Percentiles rank a stretch among this genome's conserved stretches.
Conservation (phyloP, 2,888 invertebrate genomes). For the Tetranychus piercei region DNA sequence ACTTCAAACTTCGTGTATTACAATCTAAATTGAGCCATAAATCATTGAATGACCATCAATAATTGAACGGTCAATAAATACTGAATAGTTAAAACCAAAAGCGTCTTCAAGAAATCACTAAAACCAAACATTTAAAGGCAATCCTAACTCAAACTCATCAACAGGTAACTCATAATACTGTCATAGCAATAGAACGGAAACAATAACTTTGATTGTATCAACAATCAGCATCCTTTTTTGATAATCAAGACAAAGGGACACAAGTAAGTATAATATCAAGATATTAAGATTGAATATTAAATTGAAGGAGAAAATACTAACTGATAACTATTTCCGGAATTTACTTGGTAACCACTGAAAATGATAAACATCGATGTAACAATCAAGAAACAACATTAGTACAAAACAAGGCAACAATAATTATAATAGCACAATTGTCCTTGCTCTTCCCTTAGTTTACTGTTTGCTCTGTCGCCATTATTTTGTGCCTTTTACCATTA, state of each 20-base stretch:
- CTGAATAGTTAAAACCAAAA: too few species aligned
- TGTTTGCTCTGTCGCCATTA: background rate
- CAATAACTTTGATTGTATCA: too few species aligned
- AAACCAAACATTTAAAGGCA: too few species aligned
- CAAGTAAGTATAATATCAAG: background rate
- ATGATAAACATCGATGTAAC: background rate
- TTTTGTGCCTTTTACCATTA: too few species aligned
- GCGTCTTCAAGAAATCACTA: too few species aligned
- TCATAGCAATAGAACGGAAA: too few species aligned
- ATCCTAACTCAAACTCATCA: too few species aligned
- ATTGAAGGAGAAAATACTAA: background rate
- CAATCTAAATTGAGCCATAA: background rate
- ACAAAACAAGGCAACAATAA: background rate
- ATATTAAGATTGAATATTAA: background rate
- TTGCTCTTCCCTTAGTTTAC: background rate
- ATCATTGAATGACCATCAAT: background rate
- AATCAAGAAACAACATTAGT: background rate
- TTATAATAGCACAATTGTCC: background rate
- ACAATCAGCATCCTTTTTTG: background rate
- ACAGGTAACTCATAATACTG: too few species aligned
- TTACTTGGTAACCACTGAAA: background rate
- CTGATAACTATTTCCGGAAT: background rate
- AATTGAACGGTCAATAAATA: too few species aligned
- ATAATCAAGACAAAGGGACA: background rate
- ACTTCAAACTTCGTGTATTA: background rate